Percentiles rank a stretch among this genome's conserved stretches.
Evolutionary conservation across 2,888 invertebrate genomes (phyloP).

Genomic region (Poecilus cupreus): DNA sequence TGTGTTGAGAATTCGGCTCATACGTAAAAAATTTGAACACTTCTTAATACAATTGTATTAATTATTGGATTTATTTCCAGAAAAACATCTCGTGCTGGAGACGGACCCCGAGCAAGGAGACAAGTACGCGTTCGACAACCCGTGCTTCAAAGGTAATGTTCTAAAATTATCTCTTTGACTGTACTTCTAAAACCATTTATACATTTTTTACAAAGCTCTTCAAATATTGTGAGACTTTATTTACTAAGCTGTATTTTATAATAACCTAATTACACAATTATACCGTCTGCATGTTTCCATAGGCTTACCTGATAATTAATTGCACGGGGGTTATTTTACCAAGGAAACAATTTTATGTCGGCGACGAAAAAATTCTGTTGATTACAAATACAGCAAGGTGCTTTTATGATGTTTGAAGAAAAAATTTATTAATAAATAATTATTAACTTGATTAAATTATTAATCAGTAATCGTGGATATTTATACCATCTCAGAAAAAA

Average conservation of each 20-base stretch:
- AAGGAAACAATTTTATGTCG: too few species aligned
- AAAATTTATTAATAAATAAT: too few species aligned
- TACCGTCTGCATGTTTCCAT: too few species aligned
- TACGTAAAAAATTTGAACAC: background rate
- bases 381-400: too few species aligned
- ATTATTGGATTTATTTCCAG: constrained; percentile 73
- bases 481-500: too few species aligned
- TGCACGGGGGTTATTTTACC: too few species aligned
- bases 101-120: constrained; percentile 85
- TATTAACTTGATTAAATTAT: too few species aligned
- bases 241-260: background rate
- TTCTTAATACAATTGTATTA: constrained; percentile 5
- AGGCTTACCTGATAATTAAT: too few species aligned
- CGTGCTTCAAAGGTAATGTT: constrained; percentile 79
- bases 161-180: background rate
- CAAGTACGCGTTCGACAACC: constrained; percentile 88
- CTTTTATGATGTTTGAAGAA: too few species aligned
- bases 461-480: too few species aligned
- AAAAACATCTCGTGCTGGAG: constrained; percentile 82
- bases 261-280: background rate
- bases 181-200: background rate
- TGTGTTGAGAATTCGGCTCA: background rate
- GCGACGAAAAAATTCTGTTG: too few species aligned
- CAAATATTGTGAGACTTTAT: constrained; percentile 19
- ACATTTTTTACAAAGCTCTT: constrained; percentile 11